Percentiles rank a stretch among this genome's conserved stretches.
Conservation (phyloP, 2,888 invertebrate species). For the Villa cingulata region DNA sequence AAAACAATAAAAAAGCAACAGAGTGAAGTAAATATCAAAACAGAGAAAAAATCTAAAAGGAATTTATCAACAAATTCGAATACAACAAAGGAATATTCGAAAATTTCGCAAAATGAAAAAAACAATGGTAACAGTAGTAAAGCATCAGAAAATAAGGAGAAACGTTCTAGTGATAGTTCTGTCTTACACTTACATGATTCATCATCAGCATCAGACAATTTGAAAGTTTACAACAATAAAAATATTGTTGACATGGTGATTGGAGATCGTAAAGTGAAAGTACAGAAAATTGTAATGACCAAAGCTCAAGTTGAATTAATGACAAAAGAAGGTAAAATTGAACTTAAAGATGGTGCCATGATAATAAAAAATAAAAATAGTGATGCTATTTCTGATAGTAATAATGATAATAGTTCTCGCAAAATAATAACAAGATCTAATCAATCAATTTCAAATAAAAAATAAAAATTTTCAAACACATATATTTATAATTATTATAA, state of each 20-base stretch:
- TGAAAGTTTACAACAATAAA: constrained; percentile 3
- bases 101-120: no score
- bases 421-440: background rate
- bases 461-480: no score
- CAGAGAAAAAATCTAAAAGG: background rate
- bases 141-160: background rate
- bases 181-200: background rate
- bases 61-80: background rate
- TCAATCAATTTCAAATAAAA: background rate
- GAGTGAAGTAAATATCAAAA: background rate
- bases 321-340: constrained; percentile 50
- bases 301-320: constrained; percentile 53
- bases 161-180: background rate
- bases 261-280: constrained; percentile 47
- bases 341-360: constrained; percentile 40
- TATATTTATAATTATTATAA: no score
- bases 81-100: no score
- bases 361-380: constrained; percentile 17
- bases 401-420: background rate
- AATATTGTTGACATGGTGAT: constrained; percentile 38
- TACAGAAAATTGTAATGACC: constrained; percentile 52
- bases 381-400: constrained; percentile 1
- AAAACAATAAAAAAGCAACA: background rate
- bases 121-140: no score
- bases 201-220: background rate